Percentiles rank a stretch among this genome's conserved stretches.
phyloP scores from a whole-genome alignment of 2,888 invertebrate species.

The Eupithecia vulgata region DNA sequence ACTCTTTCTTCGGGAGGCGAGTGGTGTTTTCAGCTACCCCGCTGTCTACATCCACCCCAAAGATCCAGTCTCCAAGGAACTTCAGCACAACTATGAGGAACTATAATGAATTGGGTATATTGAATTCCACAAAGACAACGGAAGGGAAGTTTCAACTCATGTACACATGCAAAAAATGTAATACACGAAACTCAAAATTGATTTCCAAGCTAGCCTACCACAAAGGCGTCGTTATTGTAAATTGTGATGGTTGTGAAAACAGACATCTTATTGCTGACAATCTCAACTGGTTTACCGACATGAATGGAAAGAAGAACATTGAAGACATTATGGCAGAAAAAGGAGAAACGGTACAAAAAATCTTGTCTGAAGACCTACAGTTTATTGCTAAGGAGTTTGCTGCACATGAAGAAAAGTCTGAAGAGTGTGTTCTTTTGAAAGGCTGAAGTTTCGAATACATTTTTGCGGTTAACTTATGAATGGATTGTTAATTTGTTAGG shows the following conservation, averaged over 20 bases:
- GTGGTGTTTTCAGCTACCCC: slow-evolving; percentile 58
- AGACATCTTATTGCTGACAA: slow-evolving; percentile 98
- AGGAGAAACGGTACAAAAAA: slow-evolving; percentile 91
- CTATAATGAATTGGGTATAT: slow-evolving; percentile 57
- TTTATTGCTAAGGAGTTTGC: slow-evolving; percentile 73
- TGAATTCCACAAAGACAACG: slow-evolving; percentile 55
- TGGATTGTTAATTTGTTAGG: not conserved
- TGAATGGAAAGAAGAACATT: slow-evolving; percentile 91
- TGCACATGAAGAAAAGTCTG: slow-evolving; percentile 52
- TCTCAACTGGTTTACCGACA: slow-evolving; percentile 95
- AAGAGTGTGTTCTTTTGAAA: slow-evolving; percentile 46
- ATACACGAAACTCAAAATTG: slow-evolving; percentile 88
- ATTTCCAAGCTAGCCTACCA: slow-evolving; percentile 94
- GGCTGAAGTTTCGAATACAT: slow-evolving; percentile 24
- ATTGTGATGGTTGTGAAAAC: slow-evolving; percentile 93
- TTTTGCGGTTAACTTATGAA: not conserved
- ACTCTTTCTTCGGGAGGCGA: slow-evolving; percentile 75
- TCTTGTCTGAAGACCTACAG: slow-evolving; percentile 78
- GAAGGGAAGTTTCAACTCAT: slow-evolving; percentile 87
- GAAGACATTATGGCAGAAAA: slow-evolving; percentile 94
- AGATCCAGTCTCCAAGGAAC: slow-evolving; percentile 64
- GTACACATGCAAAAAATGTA: slow-evolving; percentile 96
- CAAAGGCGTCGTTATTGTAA: slow-evolving; percentile 96
- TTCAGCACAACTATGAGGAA: slow-evolving; percentile 62
- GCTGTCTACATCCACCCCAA: slow-evolving; percentile 64